A percentile compares a stretch with the other conserved stretches of the same genome.
phyloP scores from a whole-genome alignment of 2,113 vertebrate genomes.

The Callospermophilus lateralis region DNA sequence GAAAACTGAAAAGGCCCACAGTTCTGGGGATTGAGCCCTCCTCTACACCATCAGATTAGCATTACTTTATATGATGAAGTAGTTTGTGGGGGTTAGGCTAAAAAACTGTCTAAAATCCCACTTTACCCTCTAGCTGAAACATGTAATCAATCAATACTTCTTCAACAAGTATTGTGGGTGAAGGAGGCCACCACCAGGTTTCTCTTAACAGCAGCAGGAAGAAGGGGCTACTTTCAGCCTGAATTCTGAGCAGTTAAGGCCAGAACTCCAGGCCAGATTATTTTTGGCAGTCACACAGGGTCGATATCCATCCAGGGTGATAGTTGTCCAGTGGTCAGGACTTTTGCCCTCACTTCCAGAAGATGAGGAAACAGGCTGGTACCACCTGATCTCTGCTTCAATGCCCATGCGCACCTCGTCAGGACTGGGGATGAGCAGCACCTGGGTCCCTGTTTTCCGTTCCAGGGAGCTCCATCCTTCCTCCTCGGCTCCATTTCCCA shows the following conservation, averaged over 20 bases:
- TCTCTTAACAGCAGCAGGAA: background rate
- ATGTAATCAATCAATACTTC: background rate
- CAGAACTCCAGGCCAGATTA: conserved; percentile 21
- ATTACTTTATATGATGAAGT: background rate
- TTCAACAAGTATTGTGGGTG: background rate
- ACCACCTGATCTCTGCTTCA: background rate
- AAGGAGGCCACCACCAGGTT: background rate
- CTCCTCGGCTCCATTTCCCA: background rate
- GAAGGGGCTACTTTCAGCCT: background rate
- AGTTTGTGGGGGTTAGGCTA: background rate
- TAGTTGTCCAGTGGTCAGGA: background rate
- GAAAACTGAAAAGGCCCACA: background rate
- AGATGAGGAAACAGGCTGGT: background rate
- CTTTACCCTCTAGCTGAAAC: background rate
- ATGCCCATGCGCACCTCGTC: background rate
- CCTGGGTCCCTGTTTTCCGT: background rate
- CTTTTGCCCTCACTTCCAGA: conserved; percentile 47
- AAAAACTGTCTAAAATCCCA: background rate
- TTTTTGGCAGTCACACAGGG: background rate
- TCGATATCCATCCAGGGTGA: background rate
- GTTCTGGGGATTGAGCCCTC: background rate
- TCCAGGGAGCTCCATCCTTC: background rate
- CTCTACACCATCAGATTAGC: background rate
- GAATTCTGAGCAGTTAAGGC: background rate
- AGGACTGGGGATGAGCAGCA: background rate